These are phyloP conservation scores for Nanorana parkeri DNA, from an alignment of 2,113 vertebrate genomes.

Conservation along the genomic window DNA sequence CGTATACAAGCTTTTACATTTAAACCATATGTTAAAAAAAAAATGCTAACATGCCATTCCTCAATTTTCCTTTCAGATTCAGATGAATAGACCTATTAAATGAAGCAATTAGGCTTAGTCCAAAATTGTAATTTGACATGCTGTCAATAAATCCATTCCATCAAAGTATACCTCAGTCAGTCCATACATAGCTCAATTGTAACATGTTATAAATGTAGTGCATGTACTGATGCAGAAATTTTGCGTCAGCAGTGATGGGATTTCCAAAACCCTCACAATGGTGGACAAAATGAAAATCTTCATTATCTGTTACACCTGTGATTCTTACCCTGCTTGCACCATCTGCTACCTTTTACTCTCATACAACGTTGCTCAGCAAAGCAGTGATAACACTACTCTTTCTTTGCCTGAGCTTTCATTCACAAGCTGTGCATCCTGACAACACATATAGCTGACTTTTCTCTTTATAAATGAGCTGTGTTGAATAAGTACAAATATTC, in stretches of 20 bases:
- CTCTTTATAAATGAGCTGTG: not conserved
- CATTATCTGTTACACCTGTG: not conserved
- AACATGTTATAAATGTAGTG: too few relatives aligned
- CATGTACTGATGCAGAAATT: not conserved
- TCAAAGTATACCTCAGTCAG: too few relatives aligned
- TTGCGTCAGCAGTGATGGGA: not conserved
- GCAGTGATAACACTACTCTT: not conserved
- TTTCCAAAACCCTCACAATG: not conserved
- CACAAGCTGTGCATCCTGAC: not conserved
- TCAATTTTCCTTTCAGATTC: too few relatives aligned
- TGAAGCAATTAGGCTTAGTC: too few relatives aligned
- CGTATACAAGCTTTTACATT: too few relatives aligned
- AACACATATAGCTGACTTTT: slow-evolving; percentile 2
- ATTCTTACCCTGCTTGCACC: not conserved
- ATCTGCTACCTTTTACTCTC: slow-evolving; percentile 10
- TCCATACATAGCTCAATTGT: too few relatives aligned
- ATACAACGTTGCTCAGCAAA: slow-evolving; percentile 15
- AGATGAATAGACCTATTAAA: too few relatives aligned
- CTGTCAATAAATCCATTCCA: too few relatives aligned
- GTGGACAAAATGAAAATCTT: not conserved
- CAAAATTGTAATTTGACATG: too few relatives aligned
- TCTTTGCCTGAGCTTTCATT: slow-evolving; percentile 8
- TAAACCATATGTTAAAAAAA: too few relatives aligned
- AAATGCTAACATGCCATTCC: too few relatives aligned
- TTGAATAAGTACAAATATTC: slow-evolving; percentile 20